Base-by-base conservation (phyloP, 2,888 invertebrate species). In the Idaea biselata region DNA sequence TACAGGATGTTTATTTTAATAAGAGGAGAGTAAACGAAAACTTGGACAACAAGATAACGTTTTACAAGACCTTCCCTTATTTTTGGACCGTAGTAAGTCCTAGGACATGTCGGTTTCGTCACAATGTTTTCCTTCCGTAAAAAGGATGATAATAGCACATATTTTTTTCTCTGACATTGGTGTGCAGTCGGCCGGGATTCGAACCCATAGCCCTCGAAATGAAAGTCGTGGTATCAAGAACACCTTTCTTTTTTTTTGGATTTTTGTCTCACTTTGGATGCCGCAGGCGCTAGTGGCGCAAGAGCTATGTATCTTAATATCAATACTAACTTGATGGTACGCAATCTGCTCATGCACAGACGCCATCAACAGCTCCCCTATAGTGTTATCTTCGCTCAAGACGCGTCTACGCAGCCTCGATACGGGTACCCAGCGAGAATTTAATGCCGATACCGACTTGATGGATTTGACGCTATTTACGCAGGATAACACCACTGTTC, bases 381-480 rank as follows among this genome's bases (percentile, higher is more conserved):
- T 96, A 59, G 94, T 96, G 74, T 95, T 95, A 73, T 96, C 95
- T 63, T 96, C 93, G 58, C 95, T 95, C 1, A 95, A 94, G 57
- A 96, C 94, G 73, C 97, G 95, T 73, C 97, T 95, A 61, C 96
- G 94, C 17, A 98, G 93, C 83, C 98, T 97, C 73, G 96, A 95
- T 63, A 98, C 94, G 0, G 98, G 96, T 69, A 97, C 92, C 99
- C 99, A 99, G 70, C 98, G 95, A 14, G 98, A 97, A 82, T 98
- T 98, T 58, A 98, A 90, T 32, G 98, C 97, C 1, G 98, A 97
- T 16, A 99, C 96, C 33, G 95, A 93, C 89, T 99, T 99, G 54
- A 96, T 96, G 18, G 96, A 96, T 79, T 95, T 95, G 6, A 94
- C 94, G 60, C 89, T 83, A 79, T 97, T 97, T 67, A 98, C 95